Base-by-base conservation (phyloP, 2,797 vertebrate genomes). In the Cirrhinus mrigala region DNA sequence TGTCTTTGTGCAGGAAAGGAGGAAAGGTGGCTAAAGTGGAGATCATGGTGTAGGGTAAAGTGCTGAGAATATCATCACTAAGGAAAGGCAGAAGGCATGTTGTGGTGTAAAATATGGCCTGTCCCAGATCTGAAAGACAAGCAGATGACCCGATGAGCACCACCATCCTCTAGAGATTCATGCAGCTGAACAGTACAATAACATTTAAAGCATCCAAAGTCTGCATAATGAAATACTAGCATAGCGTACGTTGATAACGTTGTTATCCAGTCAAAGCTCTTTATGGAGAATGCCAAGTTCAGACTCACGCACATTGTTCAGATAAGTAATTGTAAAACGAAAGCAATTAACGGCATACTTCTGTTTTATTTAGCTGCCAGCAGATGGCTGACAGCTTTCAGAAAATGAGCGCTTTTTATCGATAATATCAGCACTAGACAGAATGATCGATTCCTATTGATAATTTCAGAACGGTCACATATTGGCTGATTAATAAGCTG, bases 71-170 rank as follows among this genome's bases (percentile, higher is more conserved):
- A 95, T 99, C 98, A 90, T 99, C 98, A 93, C 90, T 99, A 95
- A 99, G 98, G 96, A 99, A 99, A 88, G 98, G 98, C 91, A 99
- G 96, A 93, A 99, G 97, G 96, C 98, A 99, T 85, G 98, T 97
- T 84, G 98, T 99, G 87, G 98, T 99, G 92, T 99, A 99, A 99
- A 99, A 99, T 96, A 99, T 98, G 88, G 98, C 99, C 95, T 99
- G 98, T 94, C 98, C 98, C 91, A 99, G 96, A 97, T 99, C 98
- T 99, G 95, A 92, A 84, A 66, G 1, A 66, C 27, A 71, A 27
- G 29, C 52, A 82, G 37, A 82, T 9, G 48, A 37, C 40, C n/a
- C 0, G 79, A 64, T 79, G 18, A 87, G 66, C 22, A 46, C n/a
- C 14, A 60, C 54, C 54, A 20, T 54, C 16, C 6, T 46, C 15